Evolutionary conservation across 2,888 invertebrate genomes (phyloP), one percentile per base, ranked within the genome.

Genomic region (Malacosoma neustria): DNA sequence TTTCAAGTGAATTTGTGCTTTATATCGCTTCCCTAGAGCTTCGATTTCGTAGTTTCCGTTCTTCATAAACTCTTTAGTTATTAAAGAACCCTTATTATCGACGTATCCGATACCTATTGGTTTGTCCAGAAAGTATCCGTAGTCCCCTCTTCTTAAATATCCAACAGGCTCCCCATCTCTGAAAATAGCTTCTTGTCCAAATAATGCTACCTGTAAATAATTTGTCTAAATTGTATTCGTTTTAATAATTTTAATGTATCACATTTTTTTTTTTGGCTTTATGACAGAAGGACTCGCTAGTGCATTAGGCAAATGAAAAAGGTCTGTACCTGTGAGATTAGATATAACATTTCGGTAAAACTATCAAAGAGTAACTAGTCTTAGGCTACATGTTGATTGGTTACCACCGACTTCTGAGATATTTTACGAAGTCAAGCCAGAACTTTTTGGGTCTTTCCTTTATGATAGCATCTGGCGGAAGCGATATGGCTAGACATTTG

Each of bases 131-230:
- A 71, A 72, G 54, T 85, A 88, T 0, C 90, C 95, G 61, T 91
- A 96, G 48, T 95, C 95, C 1, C 93, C 95, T 61, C 96, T 87
- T 43, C 96, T 85, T 4, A 97, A 68, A 52, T 92, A 92, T 7
- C 96, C 96, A 3, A 95, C 93, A 0, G 92, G 86, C 51, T 88
- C 79, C 2, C 91, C 92, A 60, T 94, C 90, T 57, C 94, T 88
- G 77, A 91, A 95, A 57, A 97, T 91, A 0, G 93, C 91, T 85
- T 97, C 97, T 52, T 94, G 84, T 0, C 97, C 96, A 87, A 93
- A 94, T 31, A 97, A 61, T n/a, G 95, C 91, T 9, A 92, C 79
- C 73, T 90, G 71, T 12, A 55, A 57, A 13, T 36, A 40, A 29
- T 36, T 13, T 31, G n/a, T n/a, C n/a, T 11, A 38, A 32, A 32